Conservation (phyloP, 2,888 invertebrate species). For the Tromatobia lineatoria region DNA sequence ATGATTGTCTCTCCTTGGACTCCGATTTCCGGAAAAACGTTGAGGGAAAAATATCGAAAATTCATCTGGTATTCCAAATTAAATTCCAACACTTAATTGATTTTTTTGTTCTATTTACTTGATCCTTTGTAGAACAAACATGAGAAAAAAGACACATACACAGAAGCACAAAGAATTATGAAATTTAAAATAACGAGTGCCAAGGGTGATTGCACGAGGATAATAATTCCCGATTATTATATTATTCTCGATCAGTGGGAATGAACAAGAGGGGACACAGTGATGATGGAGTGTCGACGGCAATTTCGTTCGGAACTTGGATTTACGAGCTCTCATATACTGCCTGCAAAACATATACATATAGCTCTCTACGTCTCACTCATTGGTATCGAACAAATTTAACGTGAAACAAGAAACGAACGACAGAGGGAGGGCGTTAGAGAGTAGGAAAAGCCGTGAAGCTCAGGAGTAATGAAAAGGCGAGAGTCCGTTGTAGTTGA, state of each 20-base stretch:
- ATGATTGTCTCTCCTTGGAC: slow-evolving; percentile 76
- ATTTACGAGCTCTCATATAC: slow-evolving; percentile 67
- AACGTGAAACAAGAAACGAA: slow-evolving; percentile 81
- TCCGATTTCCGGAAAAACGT: slow-evolving; percentile 26
- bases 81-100: no score
- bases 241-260: slow-evolving; percentile 69
- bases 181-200: slow-evolving; percentile 30
- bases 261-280: slow-evolving; percentile 54
- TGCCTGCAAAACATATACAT: slow-evolving; percentile 12
- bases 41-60: slow-evolving; percentile 14
- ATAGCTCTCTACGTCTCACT: slow-evolving; percentile 33
- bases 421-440: slow-evolving; percentile 63
- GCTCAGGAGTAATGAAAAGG: slow-evolving; percentile 31
- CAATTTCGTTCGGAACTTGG: slow-evolving; percentile 69
- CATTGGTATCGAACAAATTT: slow-evolving; percentile 75
- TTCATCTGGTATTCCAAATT: no score
- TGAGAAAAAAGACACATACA: neutral
- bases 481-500: slow-evolving; percentile 74
- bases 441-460: slow-evolving; percentile 42
- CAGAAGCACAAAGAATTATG: neutral
- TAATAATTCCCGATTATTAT: slow-evolving; percentile 71
- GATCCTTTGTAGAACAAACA: no score
- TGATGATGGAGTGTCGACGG: slow-evolving; percentile 72
- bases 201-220: slow-evolving; percentile 55
- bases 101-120: no score